A percentile compares a stretch with the other conserved stretches of the same genome.
Evolutionary conservation across 2,113 vertebrate species (phyloP).

Genomic region (Galemys pyrenaicus): DNA sequence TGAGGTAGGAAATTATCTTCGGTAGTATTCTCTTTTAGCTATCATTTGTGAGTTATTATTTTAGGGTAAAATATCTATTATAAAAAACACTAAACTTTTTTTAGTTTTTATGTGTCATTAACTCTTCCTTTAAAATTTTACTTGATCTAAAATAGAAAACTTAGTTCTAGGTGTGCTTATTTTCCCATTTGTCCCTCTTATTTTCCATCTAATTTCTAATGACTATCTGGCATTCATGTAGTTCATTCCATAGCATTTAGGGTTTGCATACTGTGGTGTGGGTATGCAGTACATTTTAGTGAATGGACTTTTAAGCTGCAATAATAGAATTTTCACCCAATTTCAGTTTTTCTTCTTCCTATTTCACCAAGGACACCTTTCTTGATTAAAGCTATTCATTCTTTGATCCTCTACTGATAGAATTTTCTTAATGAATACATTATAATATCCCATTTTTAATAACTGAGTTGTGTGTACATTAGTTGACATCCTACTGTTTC

Average conservation of each 20-base stretch:
- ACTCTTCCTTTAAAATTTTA: background rate
- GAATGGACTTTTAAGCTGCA: background rate
- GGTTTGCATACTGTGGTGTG: background rate
- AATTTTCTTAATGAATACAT: constrained; percentile 43
- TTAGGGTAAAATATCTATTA: constrained; percentile 8
- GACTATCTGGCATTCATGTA: background rate
- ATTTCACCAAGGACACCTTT: background rate
- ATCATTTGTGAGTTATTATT: background rate
- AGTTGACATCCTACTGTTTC: constrained; percentile 38
- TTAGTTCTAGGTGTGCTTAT: constrained; percentile 13
- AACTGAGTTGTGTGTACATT: background rate
- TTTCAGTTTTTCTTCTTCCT: background rate
- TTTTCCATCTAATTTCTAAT: background rate
- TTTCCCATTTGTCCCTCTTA: background rate
- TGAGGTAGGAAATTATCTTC: constrained; percentile 8
- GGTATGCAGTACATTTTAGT: background rate
- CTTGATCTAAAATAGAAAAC: constrained; percentile 40
- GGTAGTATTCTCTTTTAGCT: background rate
- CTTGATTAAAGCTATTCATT: constrained; percentile 56
- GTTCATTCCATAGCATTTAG: constrained; percentile 11
- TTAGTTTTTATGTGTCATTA: background rate
- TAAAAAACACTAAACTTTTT: background rate
- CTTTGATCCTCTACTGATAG: constrained; percentile 14
- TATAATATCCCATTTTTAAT: constrained; percentile 24
- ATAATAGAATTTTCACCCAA: constrained; percentile 4